Evolutionary conservation across 2,888 invertebrate genomes (phyloP), one percentile per base, ranked within the genome.

Genomic region (Orthosia cruda): DNA sequence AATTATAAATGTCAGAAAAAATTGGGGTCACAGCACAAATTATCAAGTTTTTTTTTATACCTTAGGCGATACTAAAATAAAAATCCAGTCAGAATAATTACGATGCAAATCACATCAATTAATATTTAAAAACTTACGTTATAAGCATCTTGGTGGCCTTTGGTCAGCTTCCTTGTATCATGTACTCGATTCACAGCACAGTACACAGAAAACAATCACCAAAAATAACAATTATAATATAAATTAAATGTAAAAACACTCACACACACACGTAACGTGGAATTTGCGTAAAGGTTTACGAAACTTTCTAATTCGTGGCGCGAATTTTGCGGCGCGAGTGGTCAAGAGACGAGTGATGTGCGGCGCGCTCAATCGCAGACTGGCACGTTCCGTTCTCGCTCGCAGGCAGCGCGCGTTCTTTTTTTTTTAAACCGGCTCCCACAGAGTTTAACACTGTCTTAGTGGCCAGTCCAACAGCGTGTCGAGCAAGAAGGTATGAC

Each of bases 251-350:
- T 88, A 88, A 84, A 83, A 84, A 86, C 87, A 80, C 87, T 86
- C 93, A 92, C 93, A 91, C 91, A 88, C 89, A 90, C 91, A 89
- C 91, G 88, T 87, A 87, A 83, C 88, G 87, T 84, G 87, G 84
- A 78, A 86, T 86, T 86, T 89, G 89, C 87, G 88, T 85, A 89
- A 92, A 87, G 78, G 83, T 80, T 87, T 87, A 87, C 87, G 87
- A 86, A 83, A 95, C 95, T 96, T 95, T 95, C 94, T 93, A 95
- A 93, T 92, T 89, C 87, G 88, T 91, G 91, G 90, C 93, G 93
- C 92, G 92, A 87, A 86, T 87, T 87, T 89, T 89, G 87, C 87
- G 84, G 88, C 90, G 90, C 88, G 87, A 63, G 55, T 75, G 63
- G 85, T 86, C 81, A 72, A 72, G 80, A 83, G 87, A 87, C 94